phyloP scores from a whole-genome alignment of 2,797 vertebrate genomes.

The Valencia hispanica region DNA sequence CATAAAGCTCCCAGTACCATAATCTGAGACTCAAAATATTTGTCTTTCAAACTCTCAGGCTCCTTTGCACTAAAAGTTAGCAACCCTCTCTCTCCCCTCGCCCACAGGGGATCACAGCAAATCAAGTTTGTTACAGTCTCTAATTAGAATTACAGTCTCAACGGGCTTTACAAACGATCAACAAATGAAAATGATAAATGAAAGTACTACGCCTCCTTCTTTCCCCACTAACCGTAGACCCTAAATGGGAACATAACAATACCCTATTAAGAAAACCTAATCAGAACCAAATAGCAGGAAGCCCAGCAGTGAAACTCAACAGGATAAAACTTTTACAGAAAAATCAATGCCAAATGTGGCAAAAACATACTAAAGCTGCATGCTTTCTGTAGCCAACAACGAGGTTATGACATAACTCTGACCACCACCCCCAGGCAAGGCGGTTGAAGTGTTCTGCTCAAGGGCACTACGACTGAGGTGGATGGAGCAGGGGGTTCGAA shows the following conservation, averaged over 20 bases:
- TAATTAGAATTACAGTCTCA: constrained; percentile 73
- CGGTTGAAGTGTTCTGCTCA: not conserved
- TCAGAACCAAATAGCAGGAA: constrained; percentile 30
- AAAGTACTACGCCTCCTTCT: constrained; percentile 34
- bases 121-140: constrained; percentile 70
- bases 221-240: constrained; percentile 40
- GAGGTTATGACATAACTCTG: not conserved
- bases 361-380: not conserved
- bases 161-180: constrained; percentile 56
- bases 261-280: constrained; percentile 39
- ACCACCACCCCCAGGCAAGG: not conserved
- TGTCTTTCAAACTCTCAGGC: constrained; percentile 13
- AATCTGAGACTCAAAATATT: constrained; percentile 14
- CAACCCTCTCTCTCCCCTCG: constrained; percentile 25
- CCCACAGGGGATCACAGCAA: constrained; percentile 62
- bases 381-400: not conserved
- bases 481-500: no score
- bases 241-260: constrained; percentile 26
- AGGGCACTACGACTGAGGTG: no score
- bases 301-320: constrained; percentile 1
- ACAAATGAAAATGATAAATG: constrained; percentile 71
- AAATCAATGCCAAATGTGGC: not conserved
- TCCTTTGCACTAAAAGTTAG: constrained; percentile 34
- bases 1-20: constrained; percentile 12
- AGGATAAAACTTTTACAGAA: constrained; percentile 6